These are phyloP conservation scores for Falcaria lacertinaria DNA, from an alignment of 2,888 invertebrate species.

Conservation along the genomic window DNA sequence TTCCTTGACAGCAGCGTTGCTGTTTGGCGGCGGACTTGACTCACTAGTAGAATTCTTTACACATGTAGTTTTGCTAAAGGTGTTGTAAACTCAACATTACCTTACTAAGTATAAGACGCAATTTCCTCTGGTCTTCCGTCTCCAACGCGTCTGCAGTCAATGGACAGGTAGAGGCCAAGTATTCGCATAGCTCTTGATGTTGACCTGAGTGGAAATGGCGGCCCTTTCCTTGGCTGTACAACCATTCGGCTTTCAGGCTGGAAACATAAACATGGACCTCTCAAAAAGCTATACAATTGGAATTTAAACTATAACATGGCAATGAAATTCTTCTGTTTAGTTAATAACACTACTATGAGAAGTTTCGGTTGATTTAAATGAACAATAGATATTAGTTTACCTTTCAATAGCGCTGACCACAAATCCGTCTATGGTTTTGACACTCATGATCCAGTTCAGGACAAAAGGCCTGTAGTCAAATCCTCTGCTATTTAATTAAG, in stretches of 20 bases:
- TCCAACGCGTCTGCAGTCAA: conserved; percentile 89
- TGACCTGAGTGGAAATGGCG: conserved; percentile 92
- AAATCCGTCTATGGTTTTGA: conserved; percentile 93
- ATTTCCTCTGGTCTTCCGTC: conserved; percentile 92
- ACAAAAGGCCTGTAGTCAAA: conserved; percentile 96
- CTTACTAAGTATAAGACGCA: conserved; percentile 91
- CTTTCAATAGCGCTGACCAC: conserved; percentile 94
- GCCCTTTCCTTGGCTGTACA: conserved; percentile 96
- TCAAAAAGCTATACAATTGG: background rate
- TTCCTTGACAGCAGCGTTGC: no score
- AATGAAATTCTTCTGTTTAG: no score
- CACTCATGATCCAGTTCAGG: conserved; percentile 94
- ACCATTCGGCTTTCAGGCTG: conserved; percentile 96
- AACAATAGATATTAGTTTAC: no score
- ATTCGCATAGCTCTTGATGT: conserved; percentile 88
- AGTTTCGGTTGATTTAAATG: no score
- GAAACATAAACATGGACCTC: conserved; percentile 3
- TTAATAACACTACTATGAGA: no score
- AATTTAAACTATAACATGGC: no score
- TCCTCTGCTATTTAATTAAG: conserved; percentile 79
- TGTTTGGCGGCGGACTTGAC: no score
- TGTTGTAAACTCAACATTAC: conserved; percentile 43
- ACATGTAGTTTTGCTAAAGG: no score
- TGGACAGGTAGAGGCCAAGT: conserved; percentile 91
- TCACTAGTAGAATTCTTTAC: no score